phyloP scores from a whole-genome alignment of 2,797 vertebrate species.

The Semaprochilodus insignis region DNA sequence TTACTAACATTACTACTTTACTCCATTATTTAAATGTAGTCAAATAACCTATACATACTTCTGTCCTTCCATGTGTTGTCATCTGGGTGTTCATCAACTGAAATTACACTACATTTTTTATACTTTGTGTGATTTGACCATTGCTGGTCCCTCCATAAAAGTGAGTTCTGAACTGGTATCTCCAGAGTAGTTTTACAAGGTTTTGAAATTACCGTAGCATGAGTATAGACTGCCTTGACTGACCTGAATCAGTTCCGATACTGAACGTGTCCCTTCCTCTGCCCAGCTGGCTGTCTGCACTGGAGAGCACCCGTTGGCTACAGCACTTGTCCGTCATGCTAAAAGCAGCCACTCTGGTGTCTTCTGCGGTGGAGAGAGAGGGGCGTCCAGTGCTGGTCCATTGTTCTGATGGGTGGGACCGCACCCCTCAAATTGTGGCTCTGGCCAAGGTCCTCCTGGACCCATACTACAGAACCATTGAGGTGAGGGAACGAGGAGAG shows the following conservation, averaged over 20 bases:
- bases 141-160: no score
- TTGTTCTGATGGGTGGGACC: conserved; percentile 98
- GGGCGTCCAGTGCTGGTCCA: conserved; percentile 95
- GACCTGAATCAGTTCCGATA: no score
- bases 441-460: conserved; percentile 94
- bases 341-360: conserved; percentile 93
- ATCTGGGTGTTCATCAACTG: no score
- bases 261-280: background rate
- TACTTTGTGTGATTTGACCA: no score
- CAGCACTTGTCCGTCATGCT: conserved; percentile 98
- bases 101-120: no score
- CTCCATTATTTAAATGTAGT: no score
- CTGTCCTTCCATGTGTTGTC: no score
- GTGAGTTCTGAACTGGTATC: no score
- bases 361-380: conserved; percentile 91
- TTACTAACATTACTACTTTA: no score
- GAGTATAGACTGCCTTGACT: background rate
- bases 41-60: no score
- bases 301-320: conserved; percentile 98
- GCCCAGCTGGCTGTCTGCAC: conserved; percentile 93
- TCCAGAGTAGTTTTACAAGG: background rate
- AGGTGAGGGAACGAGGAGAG: conserved; percentile 75
- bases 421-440: conserved; percentile 95
- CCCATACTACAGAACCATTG: conserved; percentile 95
- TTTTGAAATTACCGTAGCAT: background rate